Evolutionary conservation across 2,113 vertebrate species (phyloP), one percentile per base, ranked within the genome.

Genomic region (Hippocampus barbouri): DNA sequence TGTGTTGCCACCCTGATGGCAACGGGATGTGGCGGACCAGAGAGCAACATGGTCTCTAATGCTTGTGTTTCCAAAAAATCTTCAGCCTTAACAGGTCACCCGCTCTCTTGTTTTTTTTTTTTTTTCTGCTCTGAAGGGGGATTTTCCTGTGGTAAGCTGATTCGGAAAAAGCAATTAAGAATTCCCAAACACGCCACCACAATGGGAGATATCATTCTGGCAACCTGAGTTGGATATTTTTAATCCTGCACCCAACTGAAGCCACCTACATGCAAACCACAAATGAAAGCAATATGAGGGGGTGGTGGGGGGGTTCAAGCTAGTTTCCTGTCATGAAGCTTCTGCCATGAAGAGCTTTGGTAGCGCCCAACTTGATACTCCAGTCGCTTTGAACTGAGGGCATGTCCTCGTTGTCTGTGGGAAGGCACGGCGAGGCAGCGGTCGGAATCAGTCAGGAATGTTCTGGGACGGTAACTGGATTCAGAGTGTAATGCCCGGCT

Each of bases 81-180:
- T 77, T 75, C 81, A 75, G 72, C 86, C 87, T 92, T 90, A 89
- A 90, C 41, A 70, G 79, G 56, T 77, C 84, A 81, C 86, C 83
- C 83, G 83, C 85, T 82, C 66, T 74, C 76, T 71, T 81, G 76
- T 81, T 83, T 85, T 81, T 38, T 6, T 30, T 30, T 82, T 83
- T 82, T 81, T 73, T 76, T 83, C 77, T 9, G 64, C 83, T 88
- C 85, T 89, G 79, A 90, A 90, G 83, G 87, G 87, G 88, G 87
- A 90, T 89, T 92, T 92, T 92, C 88, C 89, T 93, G 90, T 82
- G 85, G 88, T 81, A 80, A 77, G 77, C 81, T 79, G 87, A 88
- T 86, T 91, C 79, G 87, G 88, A 91, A 92, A 91, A 91, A 92
- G 85, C 86, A 90, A 92, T 91, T 90, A 89, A 91, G 87, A 92